These are phyloP conservation scores for Dendroctonus valens DNA, from an alignment of 1,140 invertebrate genomes.

Conservation along the genomic window DNA sequence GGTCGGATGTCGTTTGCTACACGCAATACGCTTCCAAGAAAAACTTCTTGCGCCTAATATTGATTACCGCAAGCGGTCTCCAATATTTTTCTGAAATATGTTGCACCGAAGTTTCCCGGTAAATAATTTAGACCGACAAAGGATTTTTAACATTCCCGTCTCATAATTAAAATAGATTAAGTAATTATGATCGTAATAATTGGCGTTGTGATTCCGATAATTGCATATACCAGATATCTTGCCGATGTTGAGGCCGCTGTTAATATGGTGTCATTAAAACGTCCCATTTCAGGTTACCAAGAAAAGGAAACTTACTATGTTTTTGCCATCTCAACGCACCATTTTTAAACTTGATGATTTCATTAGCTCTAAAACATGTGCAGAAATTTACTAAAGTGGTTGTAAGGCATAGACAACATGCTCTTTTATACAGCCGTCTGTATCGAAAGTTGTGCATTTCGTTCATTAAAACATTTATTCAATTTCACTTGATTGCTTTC, in stretches of 20 bases:
- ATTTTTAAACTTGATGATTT: conserved; percentile 10
- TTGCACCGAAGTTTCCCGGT: conserved; percentile 17
- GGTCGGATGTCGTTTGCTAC: conserved; percentile 16
- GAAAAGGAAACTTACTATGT: conserved; percentile 9
- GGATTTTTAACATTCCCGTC: conserved; percentile 16
- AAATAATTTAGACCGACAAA: conserved; percentile 27
- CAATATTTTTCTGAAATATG: conserved; percentile 17
- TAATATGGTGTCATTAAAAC: conserved; percentile 19
- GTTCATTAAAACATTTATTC: no score
- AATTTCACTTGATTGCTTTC: no score
- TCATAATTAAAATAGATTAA: conserved; percentile 33
- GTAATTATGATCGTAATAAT: conserved; percentile 28
- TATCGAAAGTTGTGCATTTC: no score
- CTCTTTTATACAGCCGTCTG: no score
- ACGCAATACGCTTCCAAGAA: conserved; percentile 22
- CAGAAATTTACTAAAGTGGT: no score
- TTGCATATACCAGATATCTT: conserved; percentile 24
- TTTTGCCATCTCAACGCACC: not conserved
- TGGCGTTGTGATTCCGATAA: conserved; percentile 29
- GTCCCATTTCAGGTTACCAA: conserved; percentile 9
- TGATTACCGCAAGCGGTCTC: conserved; percentile 12
- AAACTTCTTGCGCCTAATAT: conserved; percentile 26
- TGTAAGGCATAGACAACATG: no score
- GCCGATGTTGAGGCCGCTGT: conserved; percentile 11
- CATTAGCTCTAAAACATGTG: not conserved